phyloP scores from a whole-genome alignment of 2,888 invertebrate genomes.

The Ariolimax columbianus region DNA sequence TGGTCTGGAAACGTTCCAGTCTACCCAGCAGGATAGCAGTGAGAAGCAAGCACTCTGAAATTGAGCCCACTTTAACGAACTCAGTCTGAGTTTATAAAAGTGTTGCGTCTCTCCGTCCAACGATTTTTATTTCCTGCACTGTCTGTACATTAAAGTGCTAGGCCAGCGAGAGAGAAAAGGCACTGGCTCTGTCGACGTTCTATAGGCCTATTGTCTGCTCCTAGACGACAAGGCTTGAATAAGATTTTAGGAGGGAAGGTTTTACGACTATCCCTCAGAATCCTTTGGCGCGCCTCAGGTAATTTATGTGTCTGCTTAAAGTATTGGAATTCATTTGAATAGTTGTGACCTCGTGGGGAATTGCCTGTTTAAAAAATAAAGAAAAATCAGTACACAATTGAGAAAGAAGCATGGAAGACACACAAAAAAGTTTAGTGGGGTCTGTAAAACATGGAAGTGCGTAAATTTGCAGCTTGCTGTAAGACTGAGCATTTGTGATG shows the following conservation, averaged over 20 bases:
- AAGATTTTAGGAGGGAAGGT: neutral
- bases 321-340: constrained; percentile 25
- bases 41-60: too few species aligned
- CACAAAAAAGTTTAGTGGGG: neutral
- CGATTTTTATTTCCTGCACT: neutral
- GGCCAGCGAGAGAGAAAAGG: neutral
- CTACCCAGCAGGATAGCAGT: too few species aligned
- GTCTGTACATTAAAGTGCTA: constrained; percentile 3
- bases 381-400: neutral
- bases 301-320: constrained; percentile 18
- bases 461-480: too few species aligned
- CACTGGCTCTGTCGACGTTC: neutral
- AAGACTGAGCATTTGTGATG: too few species aligned
- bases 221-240: neutral
- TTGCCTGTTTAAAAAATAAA: neutral
- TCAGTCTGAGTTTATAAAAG: neutral
- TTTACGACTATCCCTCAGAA: constrained; percentile 25
- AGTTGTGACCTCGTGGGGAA: constrained; percentile 10
- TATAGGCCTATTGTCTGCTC: constrained; percentile 17
- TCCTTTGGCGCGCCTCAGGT: constrained; percentile 22
- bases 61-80: constrained; percentile 11
- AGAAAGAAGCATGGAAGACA: neutral
- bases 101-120: neutral
- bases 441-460: constrained; percentile 20
- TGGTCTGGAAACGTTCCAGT: too few species aligned